These are phyloP conservation scores for Grus americana DNA, from an alignment of 2,113 vertebrate species.

Conservation along the genomic window DNA sequence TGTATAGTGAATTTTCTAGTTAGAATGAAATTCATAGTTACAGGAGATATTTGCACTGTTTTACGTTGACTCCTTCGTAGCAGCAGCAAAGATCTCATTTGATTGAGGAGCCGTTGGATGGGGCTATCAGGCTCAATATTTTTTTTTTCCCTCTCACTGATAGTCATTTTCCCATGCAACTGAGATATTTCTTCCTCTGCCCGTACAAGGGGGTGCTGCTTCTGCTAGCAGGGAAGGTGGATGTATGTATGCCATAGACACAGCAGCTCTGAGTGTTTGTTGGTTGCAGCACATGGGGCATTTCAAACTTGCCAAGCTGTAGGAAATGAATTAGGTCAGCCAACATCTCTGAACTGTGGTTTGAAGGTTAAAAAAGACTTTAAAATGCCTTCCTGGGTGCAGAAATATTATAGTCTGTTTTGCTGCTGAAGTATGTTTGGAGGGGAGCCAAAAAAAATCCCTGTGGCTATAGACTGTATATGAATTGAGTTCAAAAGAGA, in stretches of 20 bases:
- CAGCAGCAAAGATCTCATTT: neutral
- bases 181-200: neutral
- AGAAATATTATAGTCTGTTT: constrained; percentile 1
- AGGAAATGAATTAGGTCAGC: neutral
- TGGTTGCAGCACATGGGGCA: neutral
- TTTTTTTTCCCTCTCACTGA: neutral
- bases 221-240: neutral
- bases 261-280: neutral
- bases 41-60: neutral
- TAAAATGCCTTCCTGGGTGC: constrained; percentile 9
- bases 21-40: neutral
- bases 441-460: constrained; percentile 25
- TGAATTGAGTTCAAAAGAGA: constrained; percentile 22
- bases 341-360: neutral
- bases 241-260: neutral
- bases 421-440: constrained; percentile 28
- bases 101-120: neutral
- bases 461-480: neutral
- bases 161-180: neutral
- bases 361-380: constrained; percentile 52
- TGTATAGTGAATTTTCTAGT: neutral
- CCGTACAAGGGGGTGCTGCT: neutral
- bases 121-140: neutral
- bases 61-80: neutral
- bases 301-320: neutral